Base-by-base conservation (phyloP, 2,888 invertebrate genomes). In the Anodontia alba region DNA sequence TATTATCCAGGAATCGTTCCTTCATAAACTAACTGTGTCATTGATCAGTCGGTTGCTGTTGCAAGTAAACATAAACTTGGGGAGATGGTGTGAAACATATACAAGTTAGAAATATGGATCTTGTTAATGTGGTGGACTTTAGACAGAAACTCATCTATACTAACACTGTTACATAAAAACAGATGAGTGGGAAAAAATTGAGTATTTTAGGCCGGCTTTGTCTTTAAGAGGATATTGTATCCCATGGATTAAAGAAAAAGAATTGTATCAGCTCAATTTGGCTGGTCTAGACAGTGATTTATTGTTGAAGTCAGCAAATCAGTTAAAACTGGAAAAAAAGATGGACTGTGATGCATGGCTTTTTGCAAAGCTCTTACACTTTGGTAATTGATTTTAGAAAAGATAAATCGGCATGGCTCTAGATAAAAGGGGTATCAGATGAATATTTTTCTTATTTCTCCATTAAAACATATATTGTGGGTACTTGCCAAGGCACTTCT, bases 221-320 rank as follows among this genome's bases (percentile, higher is more conserved):
- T 38, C 38, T 38, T 38, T 38, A 38, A 38, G 38, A 46, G 17
- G 46, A 46, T 46, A 46, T 20, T 12, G n/a, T 46, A 46, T 46
- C 46, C 5, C 10, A 12, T 20, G 20, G 46, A 46, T 46, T 46
- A 46, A 46, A 46, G 46, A 46, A 46, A 46, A 20, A 46, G 20
- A 20, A 20, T 8, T 46, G 15, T 42, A 10, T 46, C 38, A 38
- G 38, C 38, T 38, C 38, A 38, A 15, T 42, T 20, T 20, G 3
- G 20, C 15, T 23, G 54, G 62, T 33, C 62, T 62, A 62, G 62
- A 62, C 62, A 62, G 10, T 62, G 62, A 62, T 62, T 33, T 62
- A 62, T 10, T 33, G 62, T 62, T 17, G 62, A 33, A 33, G 33
- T 62, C 62, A 17, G 62, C 33, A 20, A 23, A 62, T 62, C 33